Conservation (phyloP, 2,113 vertebrate genomes). For the Pterophyllum scalare region DNA sequence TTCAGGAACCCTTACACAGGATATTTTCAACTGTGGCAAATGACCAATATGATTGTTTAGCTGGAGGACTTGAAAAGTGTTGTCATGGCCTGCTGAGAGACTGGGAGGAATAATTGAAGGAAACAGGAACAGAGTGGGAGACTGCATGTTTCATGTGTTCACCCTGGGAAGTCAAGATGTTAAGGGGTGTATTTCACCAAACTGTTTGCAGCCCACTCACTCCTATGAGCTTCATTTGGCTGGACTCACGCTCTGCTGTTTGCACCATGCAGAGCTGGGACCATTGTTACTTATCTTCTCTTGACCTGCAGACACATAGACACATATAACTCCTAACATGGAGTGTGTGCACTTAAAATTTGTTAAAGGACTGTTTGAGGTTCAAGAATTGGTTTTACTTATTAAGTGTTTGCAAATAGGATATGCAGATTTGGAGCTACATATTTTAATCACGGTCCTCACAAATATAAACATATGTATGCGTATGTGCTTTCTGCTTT, state of each 20-base stretch:
- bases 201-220: background rate
- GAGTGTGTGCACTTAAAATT: background rate
- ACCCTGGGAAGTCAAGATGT: background rate
- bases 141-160: background rate
- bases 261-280: background rate
- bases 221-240: background rate
- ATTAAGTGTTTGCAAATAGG: background rate
- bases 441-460: background rate
- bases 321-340: background rate
- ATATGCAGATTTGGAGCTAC: background rate
- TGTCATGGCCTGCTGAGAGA: background rate
- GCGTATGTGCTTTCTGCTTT: background rate
- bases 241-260: conserved; percentile 25
- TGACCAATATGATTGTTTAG: background rate
- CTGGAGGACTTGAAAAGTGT: background rate
- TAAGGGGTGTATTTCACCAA: background rate
- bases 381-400: background rate
- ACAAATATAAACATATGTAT: background rate
- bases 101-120: background rate
- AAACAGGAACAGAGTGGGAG: background rate
- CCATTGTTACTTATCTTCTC: background rate
- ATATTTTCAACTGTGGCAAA: background rate
- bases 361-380: background rate
- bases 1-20: background rate
- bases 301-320: background rate